Conservation (phyloP, 2,113 vertebrate species). For the Xenus cinereus region DNA sequence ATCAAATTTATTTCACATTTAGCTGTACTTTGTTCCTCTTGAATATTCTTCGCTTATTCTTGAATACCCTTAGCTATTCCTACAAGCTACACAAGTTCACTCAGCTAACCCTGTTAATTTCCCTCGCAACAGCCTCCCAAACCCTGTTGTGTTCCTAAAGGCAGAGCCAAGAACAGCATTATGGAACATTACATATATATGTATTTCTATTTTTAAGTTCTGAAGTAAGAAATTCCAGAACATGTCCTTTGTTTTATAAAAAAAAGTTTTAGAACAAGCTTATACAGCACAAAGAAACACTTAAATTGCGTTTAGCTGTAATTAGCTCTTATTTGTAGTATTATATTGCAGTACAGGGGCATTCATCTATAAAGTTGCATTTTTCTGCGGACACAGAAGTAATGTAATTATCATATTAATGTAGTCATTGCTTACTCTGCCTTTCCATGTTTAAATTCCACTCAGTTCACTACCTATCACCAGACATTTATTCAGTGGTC, state of each 20-base stretch:
- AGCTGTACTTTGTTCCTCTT: not conserved
- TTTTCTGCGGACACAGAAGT: not conserved
- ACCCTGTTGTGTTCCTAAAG: not conserved
- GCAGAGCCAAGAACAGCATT: slow-evolving; percentile 1
- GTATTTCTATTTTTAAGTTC: not conserved
- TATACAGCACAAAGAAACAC: not conserved
- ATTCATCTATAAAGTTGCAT: not conserved
- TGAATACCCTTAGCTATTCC: not conserved
- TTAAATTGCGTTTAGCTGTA: not conserved
- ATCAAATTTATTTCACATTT: not conserved
- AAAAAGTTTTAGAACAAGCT: not conserved
- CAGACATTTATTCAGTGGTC: not conserved
- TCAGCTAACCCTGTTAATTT: not conserved
- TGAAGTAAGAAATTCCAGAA: not conserved
- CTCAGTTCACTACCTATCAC: not conserved
- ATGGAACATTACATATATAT: not conserved
- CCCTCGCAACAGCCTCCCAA: not conserved
- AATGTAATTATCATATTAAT: rapidly evolving
- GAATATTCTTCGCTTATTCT: not conserved
- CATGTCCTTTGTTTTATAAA: not conserved
- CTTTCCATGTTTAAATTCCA: not conserved
- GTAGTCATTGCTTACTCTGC: not conserved
- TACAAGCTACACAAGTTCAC: not conserved
- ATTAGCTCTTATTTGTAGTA: not conserved
- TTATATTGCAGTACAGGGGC: not conserved